These are phyloP conservation scores for Anolis apletophallus DNA, from an alignment of 2,797 vertebrate genomes.

Conservation along the genomic window DNA sequence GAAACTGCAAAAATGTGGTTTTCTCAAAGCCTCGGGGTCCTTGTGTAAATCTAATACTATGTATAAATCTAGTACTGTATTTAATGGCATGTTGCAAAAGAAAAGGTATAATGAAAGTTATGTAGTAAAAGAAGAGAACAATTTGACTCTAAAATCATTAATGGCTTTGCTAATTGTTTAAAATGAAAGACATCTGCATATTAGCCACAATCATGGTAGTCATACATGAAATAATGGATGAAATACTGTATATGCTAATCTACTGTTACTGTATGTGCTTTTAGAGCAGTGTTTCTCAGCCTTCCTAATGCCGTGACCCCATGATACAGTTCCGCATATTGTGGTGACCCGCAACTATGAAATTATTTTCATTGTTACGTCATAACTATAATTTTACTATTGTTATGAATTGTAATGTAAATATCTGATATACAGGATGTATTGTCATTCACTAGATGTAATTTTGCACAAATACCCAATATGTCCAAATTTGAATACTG, in stretches of 20 bases:
- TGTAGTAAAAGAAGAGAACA: neutral
- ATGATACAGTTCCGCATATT: too few species aligned
- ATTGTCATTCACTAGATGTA: too few species aligned
- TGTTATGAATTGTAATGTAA: too few species aligned
- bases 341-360: too few species aligned
- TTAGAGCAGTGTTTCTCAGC: too few species aligned
- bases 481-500: too few species aligned
- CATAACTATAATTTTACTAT: too few species aligned
- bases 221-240: neutral
- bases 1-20: neutral
- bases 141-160: conserved; percentile 1
- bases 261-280: neutral
- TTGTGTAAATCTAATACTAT: neutral
- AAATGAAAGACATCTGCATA: neutral
- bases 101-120: neutral
- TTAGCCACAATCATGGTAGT: neutral
- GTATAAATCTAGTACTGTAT: neutral
- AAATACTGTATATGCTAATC: neutral
- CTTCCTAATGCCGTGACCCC: too few species aligned
- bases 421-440: too few species aligned
- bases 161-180: conserved; percentile 5
- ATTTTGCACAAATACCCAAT: too few species aligned
- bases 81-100: neutral
- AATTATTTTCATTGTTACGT: too few species aligned
- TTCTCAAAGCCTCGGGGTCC: neutral